Evolutionary conservation across 2,888 invertebrate species (phyloP).

Genomic region (Mamestra brassicae): DNA sequence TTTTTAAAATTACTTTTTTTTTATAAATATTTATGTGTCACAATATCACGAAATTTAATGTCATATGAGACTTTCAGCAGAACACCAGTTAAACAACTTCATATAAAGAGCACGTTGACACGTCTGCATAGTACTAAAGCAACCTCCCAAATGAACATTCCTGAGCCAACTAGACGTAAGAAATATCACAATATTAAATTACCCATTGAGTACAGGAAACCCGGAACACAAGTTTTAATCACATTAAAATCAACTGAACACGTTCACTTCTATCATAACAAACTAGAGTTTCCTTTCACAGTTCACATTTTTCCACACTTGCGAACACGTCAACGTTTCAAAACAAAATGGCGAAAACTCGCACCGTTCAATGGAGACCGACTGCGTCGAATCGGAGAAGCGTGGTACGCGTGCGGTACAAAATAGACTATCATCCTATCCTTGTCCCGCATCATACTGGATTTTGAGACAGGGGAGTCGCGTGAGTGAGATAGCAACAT

Average conservation of each 20-base stretch:
- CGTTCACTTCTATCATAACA: conserved; percentile 39
- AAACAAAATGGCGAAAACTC: conserved; percentile 71
- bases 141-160: conserved; percentile 41
- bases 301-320: conserved; percentile 63
- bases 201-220: conserved; percentile 58
- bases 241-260: conserved; percentile 47
- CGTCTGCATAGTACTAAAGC: conserved; percentile 43
- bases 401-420: conserved; percentile 41
- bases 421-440: conserved; percentile 44
- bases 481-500: conserved; percentile 45
- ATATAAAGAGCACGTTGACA: conserved; percentile 3
- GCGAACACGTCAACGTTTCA: conserved; percentile 70
- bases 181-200: conserved; percentile 44
- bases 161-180: neutral
- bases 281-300: conserved; percentile 55
- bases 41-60: neutral
- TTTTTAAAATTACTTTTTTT: neutral
- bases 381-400: conserved; percentile 46
- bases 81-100: neutral
- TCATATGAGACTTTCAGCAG: neutral
- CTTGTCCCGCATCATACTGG: conserved; percentile 46
- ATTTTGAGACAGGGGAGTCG: conserved; percentile 19
- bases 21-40: neutral
- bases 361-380: conserved; percentile 43
- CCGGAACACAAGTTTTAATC: conserved; percentile 25